These are phyloP conservation scores for Drosophila gaucha DNA, from an alignment of 2,888 invertebrate genomes.

Conservation along the genomic window DNA sequence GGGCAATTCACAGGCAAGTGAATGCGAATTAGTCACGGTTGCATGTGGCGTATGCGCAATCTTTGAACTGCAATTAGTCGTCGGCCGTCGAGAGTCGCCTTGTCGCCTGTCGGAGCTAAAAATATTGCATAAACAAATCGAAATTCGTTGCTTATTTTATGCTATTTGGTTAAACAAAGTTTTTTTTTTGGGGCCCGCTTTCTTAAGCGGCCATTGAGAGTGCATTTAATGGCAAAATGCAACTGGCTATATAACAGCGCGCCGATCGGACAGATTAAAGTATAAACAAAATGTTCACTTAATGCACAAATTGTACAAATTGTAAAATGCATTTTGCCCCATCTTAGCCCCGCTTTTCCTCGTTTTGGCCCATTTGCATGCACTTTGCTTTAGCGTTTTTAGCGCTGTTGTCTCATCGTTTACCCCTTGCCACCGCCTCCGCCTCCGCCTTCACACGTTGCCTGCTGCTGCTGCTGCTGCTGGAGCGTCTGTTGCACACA, in stretches of 20 bases:
- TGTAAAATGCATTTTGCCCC: slow-evolving; percentile 57
- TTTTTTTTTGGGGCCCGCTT: slow-evolving; percentile 56
- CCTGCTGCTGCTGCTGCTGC: background rate
- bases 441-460: slow-evolving; percentile 5
- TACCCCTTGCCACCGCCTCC: slow-evolving; percentile 15
- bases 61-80: slow-evolving; percentile 65
- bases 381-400: slow-evolving; percentile 69
- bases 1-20: background rate
- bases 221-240: slow-evolving; percentile 72
- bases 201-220: slow-evolving; percentile 76
- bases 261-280: slow-evolving; percentile 67
- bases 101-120: slow-evolving; percentile 5
- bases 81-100: slow-evolving; percentile 17
- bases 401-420: slow-evolving; percentile 53
- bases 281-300: slow-evolving; percentile 79
- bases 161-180: slow-evolving; percentile 71
- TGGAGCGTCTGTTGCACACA: slow-evolving; percentile 73
- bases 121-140: slow-evolving; percentile 42
- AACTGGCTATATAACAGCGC: slow-evolving; percentile 27
- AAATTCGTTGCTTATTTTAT: slow-evolving; percentile 18
- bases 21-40: slow-evolving; percentile 55
- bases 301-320: slow-evolving; percentile 45
- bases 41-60: slow-evolving; percentile 71
- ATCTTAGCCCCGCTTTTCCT: slow-evolving; percentile 2
- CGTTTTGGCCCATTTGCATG: slow-evolving; percentile 71